These are phyloP conservation scores for Metridium senile DNA, from an alignment of 92 coral and sea anemone genomes.

Conservation along the genomic window DNA sequence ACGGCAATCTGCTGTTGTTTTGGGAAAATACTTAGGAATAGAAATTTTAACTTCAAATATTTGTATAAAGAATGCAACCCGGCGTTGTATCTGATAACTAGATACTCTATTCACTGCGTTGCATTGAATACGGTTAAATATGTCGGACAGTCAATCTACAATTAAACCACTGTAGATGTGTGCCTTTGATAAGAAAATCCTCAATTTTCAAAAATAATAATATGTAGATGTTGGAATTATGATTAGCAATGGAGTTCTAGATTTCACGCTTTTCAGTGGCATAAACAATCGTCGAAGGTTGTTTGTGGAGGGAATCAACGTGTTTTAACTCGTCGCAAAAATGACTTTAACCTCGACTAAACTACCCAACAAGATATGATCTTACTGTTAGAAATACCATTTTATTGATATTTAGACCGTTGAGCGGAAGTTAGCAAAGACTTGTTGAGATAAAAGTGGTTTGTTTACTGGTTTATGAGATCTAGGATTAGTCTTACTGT, in stretches of 20 bases:
- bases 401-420: background rate
- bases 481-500: background rate
- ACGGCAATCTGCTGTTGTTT: background rate
- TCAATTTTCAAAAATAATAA: background rate
- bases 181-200: background rate
- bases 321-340: conserved; percentile 19
- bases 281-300: conserved; percentile 20
- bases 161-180: too few species aligned
- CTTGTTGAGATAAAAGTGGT: conserved; percentile 19
- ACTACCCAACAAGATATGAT: background rate
- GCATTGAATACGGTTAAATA: background rate
- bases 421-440: conserved; percentile 20
- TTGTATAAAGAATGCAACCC: conserved; percentile 30
- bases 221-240: background rate
- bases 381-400: background rate
- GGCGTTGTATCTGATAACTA: background rate
- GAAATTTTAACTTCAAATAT: conserved; percentile 4
- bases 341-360: background rate
- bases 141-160: too few species aligned
- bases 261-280: conserved; percentile 21
- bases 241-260: background rate
- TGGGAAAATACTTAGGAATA: background rate
- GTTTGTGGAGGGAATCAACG: conserved; percentile 14
- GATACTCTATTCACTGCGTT: conserved; percentile 5
- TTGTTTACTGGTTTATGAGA: conserved; percentile 11